These are phyloP conservation scores for Scaptodrosophila lebanonensis DNA, from an alignment of 1,140 invertebrate species.

Conservation along the genomic window DNA sequence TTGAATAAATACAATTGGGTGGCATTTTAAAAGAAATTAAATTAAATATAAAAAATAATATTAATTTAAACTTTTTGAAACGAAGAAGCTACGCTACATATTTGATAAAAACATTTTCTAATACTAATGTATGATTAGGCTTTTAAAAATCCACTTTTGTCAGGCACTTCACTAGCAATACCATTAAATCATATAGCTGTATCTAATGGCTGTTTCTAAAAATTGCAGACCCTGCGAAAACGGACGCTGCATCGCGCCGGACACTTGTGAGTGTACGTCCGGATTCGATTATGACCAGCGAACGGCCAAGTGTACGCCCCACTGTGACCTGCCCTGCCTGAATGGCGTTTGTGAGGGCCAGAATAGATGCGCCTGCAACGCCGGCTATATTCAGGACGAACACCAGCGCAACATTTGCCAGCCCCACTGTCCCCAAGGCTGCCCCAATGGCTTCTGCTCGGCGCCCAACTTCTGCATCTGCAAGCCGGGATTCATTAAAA, in stretches of 20 bases:
- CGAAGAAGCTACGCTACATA: too few species aligned
- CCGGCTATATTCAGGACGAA: constrained; percentile 77
- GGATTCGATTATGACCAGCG: constrained; percentile 70
- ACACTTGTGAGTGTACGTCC: constrained; percentile 78
- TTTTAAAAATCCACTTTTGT: too few species aligned
- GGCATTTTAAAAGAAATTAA: too few species aligned
- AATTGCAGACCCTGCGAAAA: constrained; percentile 78
- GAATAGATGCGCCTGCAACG: constrained; percentile 78
- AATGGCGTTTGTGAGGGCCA: constrained; percentile 79
- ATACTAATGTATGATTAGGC: not conserved
- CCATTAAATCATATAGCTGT: too few species aligned
- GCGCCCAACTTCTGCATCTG: constrained; percentile 80
- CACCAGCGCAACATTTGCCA: constrained; percentile 78
- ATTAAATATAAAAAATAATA: too few species aligned
- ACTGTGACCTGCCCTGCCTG: constrained; percentile 78
- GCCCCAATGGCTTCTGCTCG: constrained; percentile 81
- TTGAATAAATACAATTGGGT: too few species aligned
- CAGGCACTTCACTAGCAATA: too few species aligned
- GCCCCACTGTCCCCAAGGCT: constrained; percentile 81
- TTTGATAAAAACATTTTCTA: constrained; percentile 1
- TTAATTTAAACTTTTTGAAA: too few species aligned
- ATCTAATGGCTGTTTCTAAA: too few species aligned
- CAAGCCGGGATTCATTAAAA: constrained; percentile 80
- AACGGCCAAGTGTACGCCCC: constrained; percentile 74
- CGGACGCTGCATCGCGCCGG: constrained; percentile 79